Evolutionary conservation across 1,140 invertebrate species (phyloP).

Genomic region (Drosophila serrata): DNA sequence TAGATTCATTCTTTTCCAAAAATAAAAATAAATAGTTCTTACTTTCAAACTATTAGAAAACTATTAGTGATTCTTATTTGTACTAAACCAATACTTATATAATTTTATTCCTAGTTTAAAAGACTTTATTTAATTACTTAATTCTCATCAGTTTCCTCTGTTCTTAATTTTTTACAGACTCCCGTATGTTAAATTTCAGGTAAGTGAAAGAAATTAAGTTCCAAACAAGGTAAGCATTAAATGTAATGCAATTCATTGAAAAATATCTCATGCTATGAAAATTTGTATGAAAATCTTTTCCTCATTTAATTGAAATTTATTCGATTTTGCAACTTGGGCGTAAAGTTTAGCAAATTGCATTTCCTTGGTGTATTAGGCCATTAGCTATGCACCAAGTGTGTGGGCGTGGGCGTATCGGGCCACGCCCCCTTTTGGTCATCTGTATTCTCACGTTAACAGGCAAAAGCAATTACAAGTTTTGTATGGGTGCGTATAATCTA

Average conservation of each 20-base stretch:
- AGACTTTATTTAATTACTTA: too few species aligned
- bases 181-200: not conserved
- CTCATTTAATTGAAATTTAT: conserved; percentile 29
- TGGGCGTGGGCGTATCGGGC: conserved; percentile 11
- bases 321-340: conserved; percentile 11
- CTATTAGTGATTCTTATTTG: too few species aligned
- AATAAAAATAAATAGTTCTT: not conserved
- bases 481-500: conserved; percentile 70
- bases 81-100: not conserved
- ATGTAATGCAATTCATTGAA: too few species aligned
- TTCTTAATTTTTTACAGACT: not conserved
- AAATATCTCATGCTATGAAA: not conserved
- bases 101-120: not conserved
- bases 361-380: conserved; percentile 38
- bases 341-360: conserved; percentile 42
- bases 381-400: conserved; percentile 67
- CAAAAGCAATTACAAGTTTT: conserved; percentile 45
- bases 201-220: not conserved
- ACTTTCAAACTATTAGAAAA: too few species aligned
- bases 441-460: conserved; percentile 43
- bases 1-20: not conserved
- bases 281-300: conserved; percentile 9
- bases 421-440: conserved; percentile 37
- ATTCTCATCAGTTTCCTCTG: too few species aligned
- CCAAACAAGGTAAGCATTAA: not conserved